Conservation (phyloP, 2,888 invertebrate genomes). For the Calliopum simillimum region DNA sequence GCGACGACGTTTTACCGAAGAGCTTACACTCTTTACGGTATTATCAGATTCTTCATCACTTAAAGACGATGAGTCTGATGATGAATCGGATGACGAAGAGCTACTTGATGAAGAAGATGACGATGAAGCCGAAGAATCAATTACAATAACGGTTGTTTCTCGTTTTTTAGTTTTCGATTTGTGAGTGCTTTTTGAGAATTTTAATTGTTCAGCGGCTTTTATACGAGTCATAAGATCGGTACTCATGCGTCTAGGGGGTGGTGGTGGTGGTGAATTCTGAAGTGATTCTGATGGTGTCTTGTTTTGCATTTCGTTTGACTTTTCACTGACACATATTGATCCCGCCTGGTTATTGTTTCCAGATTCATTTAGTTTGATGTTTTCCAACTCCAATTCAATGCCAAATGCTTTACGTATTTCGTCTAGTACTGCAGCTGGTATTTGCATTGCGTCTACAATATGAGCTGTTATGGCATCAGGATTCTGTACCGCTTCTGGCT, state of each 20-base stretch:
- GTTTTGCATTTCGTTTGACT: neutral
- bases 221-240: constrained; percentile 50
- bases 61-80: constrained; percentile 45
- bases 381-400: constrained; percentile 47
- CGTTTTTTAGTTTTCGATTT: constrained; percentile 17
- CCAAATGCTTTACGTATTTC: constrained; percentile 63
- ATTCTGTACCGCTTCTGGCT: constrained; percentile 50
- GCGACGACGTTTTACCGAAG: constrained; percentile 46
- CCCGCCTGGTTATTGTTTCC: neutral
- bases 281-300: neutral
- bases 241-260: constrained; percentile 11
- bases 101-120: constrained; percentile 40
- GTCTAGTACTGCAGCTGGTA: constrained; percentile 59
- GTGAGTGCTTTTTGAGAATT: neutral
- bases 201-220: constrained; percentile 47
- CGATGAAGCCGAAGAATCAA: constrained; percentile 45
- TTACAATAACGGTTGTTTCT: constrained; percentile 45
- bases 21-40: constrained; percentile 48
- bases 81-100: constrained; percentile 43
- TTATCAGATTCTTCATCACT: constrained; percentile 44
- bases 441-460: constrained; percentile 60
- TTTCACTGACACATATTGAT: neutral
- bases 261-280: no score
- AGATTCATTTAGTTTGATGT: neutral
- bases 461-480: constrained; percentile 59